Percentiles rank a stretch among this genome's conserved stretches.
Conservation (phyloP, 2,888 invertebrate species). For the Sphaeridia pumilis region DNA sequence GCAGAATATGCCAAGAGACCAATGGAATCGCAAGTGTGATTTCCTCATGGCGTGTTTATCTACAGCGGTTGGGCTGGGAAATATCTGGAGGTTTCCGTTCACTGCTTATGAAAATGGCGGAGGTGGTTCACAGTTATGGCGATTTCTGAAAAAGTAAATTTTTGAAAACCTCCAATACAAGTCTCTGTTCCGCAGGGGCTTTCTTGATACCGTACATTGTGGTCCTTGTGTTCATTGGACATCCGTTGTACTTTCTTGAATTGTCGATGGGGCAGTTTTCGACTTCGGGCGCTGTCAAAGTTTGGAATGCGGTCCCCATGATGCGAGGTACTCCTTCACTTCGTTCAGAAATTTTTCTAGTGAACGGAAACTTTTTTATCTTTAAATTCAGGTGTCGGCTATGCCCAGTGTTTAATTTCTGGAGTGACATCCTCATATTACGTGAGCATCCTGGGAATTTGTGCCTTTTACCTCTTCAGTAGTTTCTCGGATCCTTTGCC, state of each 20-base stretch:
- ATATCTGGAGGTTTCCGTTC: constrained; percentile 13
- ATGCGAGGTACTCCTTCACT: not conserved
- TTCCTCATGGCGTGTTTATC: constrained; percentile 12
- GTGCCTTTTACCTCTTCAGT: not conserved
- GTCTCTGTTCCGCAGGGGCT: not conserved
- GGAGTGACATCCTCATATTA: not conserved
- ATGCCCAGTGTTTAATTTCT: not conserved
- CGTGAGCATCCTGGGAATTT: not conserved
- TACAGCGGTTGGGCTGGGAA: constrained; percentile 8
- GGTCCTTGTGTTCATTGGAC: not conserved
- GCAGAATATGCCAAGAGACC: too few relatives aligned
- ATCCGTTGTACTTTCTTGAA: not conserved
- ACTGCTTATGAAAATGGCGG: constrained; percentile 10
- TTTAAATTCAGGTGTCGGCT: not conserved
- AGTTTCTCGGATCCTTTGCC: not conserved
- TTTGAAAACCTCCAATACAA: not conserved
- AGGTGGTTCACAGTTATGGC: not conserved
- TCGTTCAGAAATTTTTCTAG: too few relatives aligned
- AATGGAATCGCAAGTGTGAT: constrained; percentile 3
- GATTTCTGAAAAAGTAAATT: not conserved
- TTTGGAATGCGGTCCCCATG: not conserved
- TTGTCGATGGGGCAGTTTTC: not conserved
- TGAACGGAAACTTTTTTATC: not conserved
- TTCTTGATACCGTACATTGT: not conserved
- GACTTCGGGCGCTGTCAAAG: not conserved